These are phyloP conservation scores for Melinaea menophilus DNA, from an alignment of 2,888 invertebrate species.

Conservation along the genomic window DNA sequence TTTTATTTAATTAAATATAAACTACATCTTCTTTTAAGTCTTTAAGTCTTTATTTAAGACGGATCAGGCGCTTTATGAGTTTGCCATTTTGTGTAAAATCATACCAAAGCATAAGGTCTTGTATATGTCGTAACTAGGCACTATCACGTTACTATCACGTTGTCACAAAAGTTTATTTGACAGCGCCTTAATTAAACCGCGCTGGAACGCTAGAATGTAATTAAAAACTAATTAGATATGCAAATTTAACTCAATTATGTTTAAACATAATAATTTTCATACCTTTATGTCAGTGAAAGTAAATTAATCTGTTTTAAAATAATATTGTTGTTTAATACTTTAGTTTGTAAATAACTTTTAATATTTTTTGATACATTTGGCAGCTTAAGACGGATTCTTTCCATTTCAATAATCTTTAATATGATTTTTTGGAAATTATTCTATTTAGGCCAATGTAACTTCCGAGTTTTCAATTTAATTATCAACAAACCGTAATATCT, in stretches of 20 bases:
- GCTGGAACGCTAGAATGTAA: constrained; percentile 33
- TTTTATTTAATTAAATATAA: too few species aligned
- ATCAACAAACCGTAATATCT: too few species aligned
- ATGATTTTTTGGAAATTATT: too few species aligned
- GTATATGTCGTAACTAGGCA: constrained; percentile 24
- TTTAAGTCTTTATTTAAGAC: too few species aligned
- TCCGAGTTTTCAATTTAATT: too few species aligned
- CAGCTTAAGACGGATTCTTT: not conserved
- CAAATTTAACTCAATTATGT: constrained; percentile 28
- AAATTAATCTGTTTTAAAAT: constrained; percentile 14
- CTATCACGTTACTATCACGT: constrained; percentile 27
- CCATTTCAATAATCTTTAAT: not conserved
- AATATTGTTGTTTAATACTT: constrained; percentile 2
- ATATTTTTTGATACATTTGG: not conserved
- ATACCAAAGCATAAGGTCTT: not conserved
- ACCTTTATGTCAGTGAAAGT: constrained; percentile 14
- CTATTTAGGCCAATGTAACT: too few species aligned
- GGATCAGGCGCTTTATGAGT: too few species aligned
- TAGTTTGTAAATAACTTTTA: not conserved
- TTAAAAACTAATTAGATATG: constrained; percentile 37
- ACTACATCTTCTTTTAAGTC: too few species aligned
- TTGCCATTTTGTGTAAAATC: not conserved
- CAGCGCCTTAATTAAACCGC: constrained; percentile 33
- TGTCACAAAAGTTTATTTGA: constrained; percentile 35
- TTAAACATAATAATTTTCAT: constrained; percentile 29